Percentiles rank a stretch among this genome's conserved stretches.
Conservation (phyloP, 1,140 invertebrate genomes). For the Maniola jurtina region DNA sequence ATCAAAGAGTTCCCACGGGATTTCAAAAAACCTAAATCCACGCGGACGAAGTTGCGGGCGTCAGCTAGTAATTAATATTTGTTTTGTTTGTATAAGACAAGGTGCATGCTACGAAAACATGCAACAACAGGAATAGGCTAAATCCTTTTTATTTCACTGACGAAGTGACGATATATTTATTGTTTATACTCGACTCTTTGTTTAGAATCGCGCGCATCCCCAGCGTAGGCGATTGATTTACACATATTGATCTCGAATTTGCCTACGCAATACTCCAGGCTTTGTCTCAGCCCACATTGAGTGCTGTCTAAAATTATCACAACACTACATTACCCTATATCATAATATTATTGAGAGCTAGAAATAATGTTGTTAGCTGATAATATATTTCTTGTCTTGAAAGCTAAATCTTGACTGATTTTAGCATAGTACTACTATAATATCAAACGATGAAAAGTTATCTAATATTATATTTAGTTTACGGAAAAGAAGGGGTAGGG, state of each 20-base stretch:
- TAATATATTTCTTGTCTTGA: background rate
- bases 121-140: background rate
- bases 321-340: conserved; percentile 22
- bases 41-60: no score
- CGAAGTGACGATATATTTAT: conserved; percentile 6
- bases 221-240: conserved; percentile 64
- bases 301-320: conserved; percentile 23
- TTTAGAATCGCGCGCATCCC: conserved; percentile 33
- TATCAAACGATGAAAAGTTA: background rate
- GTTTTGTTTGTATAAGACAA: no score
- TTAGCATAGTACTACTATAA: no score
- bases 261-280: conserved; percentile 31
- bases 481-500: no score
- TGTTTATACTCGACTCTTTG: conserved; percentile 30
- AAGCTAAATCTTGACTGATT: no score
- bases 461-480: no score
- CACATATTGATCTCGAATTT: conserved; percentile 40
- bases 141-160: conserved; percentile 10
- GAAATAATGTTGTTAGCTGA: conserved; percentile 11
- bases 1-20: no score
- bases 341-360: conserved; percentile 10
- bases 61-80: no score
- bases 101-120: background rate
- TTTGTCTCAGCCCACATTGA: conserved; percentile 20
- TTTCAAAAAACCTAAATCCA: no score